Evolutionary conservation across 2,113 vertebrate genomes (phyloP), one percentile per base, ranked within the genome.

Genomic region (Cyanoramphus novaezelandiae): DNA sequence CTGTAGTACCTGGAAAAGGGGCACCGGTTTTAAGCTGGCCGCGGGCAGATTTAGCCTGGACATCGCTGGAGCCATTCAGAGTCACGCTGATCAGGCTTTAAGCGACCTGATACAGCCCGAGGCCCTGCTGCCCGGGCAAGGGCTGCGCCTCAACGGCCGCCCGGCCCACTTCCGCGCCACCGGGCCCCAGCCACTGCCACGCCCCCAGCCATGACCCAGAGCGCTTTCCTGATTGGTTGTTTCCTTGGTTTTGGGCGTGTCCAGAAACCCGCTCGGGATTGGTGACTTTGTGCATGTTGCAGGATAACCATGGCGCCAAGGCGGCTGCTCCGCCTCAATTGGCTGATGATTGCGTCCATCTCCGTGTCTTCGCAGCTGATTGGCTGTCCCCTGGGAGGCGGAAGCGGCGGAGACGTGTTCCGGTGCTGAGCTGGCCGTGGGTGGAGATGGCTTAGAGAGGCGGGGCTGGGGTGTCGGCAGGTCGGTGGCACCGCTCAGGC

Each of bases 361-460:
- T 46, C 53, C 10, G 1, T 1, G 0, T 0, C 4, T 1, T 29
- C 2, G 6, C 3, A 13, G 33, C 0, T 52, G 60, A 81, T 29
- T 70, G 74, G 4, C 49, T 35, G 2, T 8, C 0, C 13, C 0
- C 0, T 0, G 7, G 21, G 35, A 35, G 86, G 80, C 43, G 82
- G 90, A 87, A 93, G 62, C 9, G 1, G 29, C 12, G 3, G 52
- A 10, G 8, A 33, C 8, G 24, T 44, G 47, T 92, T 96, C 96
- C 92, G 97, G 80, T 95, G 97, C 68, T 97, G 97, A 98, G 96
- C 92, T 97, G 97, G 96, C 95, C 7, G 37, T 43, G n/a, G 74
- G 70, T 0, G 71, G 63, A 16, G 25, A 11, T 4, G 49, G 7
- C 8, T 10, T 1, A 4, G 7, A 1, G 44, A 1, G 0, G 62